Percentiles rank a stretch among this genome's conserved stretches.
These are phyloP conservation scores for Physeter macrocephalus DNA, from an alignment of 2,113 vertebrate genomes.

Conservation along the genomic window DNA sequence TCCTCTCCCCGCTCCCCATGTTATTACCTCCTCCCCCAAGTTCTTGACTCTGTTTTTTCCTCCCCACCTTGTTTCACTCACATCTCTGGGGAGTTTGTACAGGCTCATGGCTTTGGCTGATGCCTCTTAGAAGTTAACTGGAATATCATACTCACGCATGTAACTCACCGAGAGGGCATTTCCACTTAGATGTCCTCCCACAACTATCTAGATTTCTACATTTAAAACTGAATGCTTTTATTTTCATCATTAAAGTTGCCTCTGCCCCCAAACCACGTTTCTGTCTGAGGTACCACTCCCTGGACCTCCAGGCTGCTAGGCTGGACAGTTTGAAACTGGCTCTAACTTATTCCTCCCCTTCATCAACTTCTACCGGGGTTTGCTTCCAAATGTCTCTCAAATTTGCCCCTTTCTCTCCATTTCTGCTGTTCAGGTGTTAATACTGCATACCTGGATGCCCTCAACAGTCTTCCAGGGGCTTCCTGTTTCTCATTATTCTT, in stretches of 20 bases:
- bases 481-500: not conserved
- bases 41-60: not conserved
- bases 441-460: not conserved
- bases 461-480: rapidly evolving
- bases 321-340: not conserved
- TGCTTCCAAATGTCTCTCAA: not conserved
- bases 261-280: not conserved
- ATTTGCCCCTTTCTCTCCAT: not conserved
- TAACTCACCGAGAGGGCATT: not conserved
- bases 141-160: not conserved
- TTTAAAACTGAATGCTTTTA: not conserved
- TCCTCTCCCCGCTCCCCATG: rapidly evolving
- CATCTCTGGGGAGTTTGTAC: not conserved
- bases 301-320: not conserved
- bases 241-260: not conserved
- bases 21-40: rapidly evolving
- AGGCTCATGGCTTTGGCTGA: not conserved
- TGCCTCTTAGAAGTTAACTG: not conserved
- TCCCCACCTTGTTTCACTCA: not conserved
- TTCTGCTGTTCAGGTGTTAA: not conserved
- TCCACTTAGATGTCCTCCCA: not conserved
- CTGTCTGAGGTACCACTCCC: not conserved
- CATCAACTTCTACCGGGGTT: not conserved
- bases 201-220: not conserved
- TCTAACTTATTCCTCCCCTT: not conserved